These are phyloP conservation scores for Sebastes iracundus DNA, from an alignment of 2,797 vertebrate species.

Conservation along the genomic window DNA sequence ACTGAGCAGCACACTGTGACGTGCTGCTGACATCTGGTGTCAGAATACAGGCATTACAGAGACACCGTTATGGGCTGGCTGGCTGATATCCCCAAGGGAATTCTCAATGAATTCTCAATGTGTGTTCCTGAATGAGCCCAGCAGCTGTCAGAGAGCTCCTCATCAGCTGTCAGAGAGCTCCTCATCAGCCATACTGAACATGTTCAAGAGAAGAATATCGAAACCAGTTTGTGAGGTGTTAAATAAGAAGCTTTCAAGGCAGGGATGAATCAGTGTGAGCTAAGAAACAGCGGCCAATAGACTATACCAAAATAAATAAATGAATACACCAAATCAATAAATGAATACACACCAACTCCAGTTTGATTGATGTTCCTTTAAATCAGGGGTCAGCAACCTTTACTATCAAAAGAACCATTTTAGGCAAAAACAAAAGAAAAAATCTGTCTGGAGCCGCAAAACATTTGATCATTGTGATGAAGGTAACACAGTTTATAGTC, in stretches of 20 bases:
- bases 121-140: background rate
- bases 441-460: too few relatives aligned
- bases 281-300: background rate
- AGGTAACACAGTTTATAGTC: too few relatives aligned
- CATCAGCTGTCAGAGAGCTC: background rate
- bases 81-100: constrained; percentile 45
- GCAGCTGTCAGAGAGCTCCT: background rate
- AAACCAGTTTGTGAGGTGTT: background rate
- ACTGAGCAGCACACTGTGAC: background rate
- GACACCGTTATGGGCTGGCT: accelerated
- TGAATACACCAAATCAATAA: background rate
- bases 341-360: background rate
- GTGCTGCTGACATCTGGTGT: constrained; percentile 57
- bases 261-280: background rate
- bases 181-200: background rate
- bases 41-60: background rate
- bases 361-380: background rate
- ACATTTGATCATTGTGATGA: too few relatives aligned
- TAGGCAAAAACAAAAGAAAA: too few relatives aligned
- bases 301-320: background rate
- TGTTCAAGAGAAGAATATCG: background rate
- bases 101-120: constrained; percentile 2
- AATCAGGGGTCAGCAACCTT: too few relatives aligned
- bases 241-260: background rate
- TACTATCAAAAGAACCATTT: too few relatives aligned